These are phyloP conservation scores for Bhutanitis thaidina DNA, from an alignment of 2,888 invertebrate species.

Conservation along the genomic window DNA sequence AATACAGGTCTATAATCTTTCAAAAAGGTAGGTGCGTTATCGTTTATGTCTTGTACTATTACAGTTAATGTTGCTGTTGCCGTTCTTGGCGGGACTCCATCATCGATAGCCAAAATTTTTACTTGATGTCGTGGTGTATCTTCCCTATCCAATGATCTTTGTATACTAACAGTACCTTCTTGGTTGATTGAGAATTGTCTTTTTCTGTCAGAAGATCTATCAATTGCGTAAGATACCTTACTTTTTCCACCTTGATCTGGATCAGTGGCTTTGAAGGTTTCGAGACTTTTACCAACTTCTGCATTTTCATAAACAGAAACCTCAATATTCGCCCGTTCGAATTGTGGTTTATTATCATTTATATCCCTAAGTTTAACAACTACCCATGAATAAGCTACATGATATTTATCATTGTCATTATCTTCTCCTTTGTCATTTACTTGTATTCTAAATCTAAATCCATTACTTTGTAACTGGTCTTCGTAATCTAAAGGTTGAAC, in stretches of 20 bases:
- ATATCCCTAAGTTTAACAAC: slow-evolving; percentile 95
- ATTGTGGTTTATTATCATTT: slow-evolving; percentile 98
- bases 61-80: slow-evolving; percentile 96
- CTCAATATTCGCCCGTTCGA: slow-evolving; percentile 95
- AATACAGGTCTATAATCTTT: slow-evolving; percentile 95
- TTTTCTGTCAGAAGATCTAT: slow-evolving; percentile 94
- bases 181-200: slow-evolving; percentile 96
- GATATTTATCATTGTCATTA: slow-evolving; percentile 97
- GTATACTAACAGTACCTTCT: slow-evolving; percentile 96
- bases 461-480: slow-evolving; percentile 95
- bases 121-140: slow-evolving; percentile 97
- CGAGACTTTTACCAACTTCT: slow-evolving; percentile 92
- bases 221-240: slow-evolving; percentile 94
- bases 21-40: slow-evolving; percentile 95
- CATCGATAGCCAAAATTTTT: slow-evolving; percentile 96
- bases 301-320: slow-evolving; percentile 95
- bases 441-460: slow-evolving; percentile 96
- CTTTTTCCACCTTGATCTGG: slow-evolving; percentile 97
- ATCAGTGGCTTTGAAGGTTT: slow-evolving; percentile 97
- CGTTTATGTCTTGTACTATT: slow-evolving; percentile 96
- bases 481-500: slow-evolving; percentile 97
- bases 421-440: slow-evolving; percentile 97
- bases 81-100: slow-evolving; percentile 95
- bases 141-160: slow-evolving; percentile 94
- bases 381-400: slow-evolving; percentile 97